Conservation (phyloP, 2,113 vertebrate species). For the Riparia riparia region DNA sequence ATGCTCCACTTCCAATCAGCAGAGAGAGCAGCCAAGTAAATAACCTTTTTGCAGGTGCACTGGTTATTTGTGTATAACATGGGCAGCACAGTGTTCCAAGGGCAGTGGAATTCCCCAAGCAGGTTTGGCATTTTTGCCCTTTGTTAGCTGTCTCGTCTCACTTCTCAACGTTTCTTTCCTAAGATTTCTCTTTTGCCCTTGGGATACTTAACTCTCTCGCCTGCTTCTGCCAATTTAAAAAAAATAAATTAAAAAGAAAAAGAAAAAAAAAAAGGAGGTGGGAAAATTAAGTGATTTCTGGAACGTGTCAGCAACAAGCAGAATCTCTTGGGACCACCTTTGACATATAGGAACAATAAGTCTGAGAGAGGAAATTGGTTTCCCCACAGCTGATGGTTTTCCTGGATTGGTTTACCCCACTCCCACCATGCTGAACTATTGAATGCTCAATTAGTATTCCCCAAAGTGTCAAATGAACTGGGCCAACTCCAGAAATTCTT, state of each 20-base stretch:
- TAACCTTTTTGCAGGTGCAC: not conserved
- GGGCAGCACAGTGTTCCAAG: not conserved
- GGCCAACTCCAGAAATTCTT: conserved; percentile 34
- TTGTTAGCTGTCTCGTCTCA: not conserved
- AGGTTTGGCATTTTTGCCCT: not conserved
- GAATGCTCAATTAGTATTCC: conserved; percentile 30
- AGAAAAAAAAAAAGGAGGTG: not conserved
- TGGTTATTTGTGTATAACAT: not conserved
- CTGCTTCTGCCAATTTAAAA: not conserved
- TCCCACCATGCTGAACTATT: not conserved
- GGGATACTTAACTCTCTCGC: not conserved
- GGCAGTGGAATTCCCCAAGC: not conserved
- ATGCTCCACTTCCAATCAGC: not conserved
- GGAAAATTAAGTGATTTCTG: conserved; percentile 27
- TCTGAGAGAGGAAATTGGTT: conserved; percentile 49
- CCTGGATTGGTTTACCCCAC: conserved; percentile 8
- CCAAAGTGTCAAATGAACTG: not conserved
- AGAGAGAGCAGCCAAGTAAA: not conserved
- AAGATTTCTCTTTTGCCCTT: not conserved
- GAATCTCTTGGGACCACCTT: not conserved
- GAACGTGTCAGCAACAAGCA: conserved; percentile 32
- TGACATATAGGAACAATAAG: conserved; percentile 24
- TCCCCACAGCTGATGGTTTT: not conserved
- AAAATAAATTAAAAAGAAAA: not conserved
- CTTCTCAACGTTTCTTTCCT: not conserved